Base-by-base conservation (phyloP, 2,888 invertebrate genomes). In the Drosophila multiciliata region DNA sequence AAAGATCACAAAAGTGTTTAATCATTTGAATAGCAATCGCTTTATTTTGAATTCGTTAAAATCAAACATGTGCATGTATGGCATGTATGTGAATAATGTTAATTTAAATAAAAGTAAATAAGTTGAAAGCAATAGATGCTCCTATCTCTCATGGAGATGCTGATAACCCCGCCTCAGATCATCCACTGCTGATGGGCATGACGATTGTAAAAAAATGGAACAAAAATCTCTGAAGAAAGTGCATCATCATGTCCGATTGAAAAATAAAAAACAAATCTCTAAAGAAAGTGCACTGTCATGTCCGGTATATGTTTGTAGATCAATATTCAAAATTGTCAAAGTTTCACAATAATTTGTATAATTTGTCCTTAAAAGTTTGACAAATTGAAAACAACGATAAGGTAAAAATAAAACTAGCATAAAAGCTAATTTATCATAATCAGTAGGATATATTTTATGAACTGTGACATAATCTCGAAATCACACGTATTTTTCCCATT, bases 1-100 rank as follows among this genome's bases (percentile, higher is more conserved):
- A 15, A 20, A 23, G n/a, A 23, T 35, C 35, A 26, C 12, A 35
- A 72, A 84, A 84, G 12, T 66, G 69, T 63, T 85, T 40, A 88
- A 59, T 89, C 73, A 82, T 49, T 76, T 54, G 20, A 80, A 72
- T 80, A 77, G 78, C 45, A 45, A 45, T 45, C 83, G 80, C 59
- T 65, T 62, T 58, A 53, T 32, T 69, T 50, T 49, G 29, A 32
- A 61, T 70, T 50, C 33, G 11, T 54, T 57, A 11, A 48, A 20
- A 12, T 38, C 9, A 32, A 11, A 49, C 42, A 36, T 53, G 12
- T 23, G 11, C 11, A 20, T 45, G 45, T 20, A 20, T 45, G 20
- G 7, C 15, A 45, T 15, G 23, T 15, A 23, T 55, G 12, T 38
- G 17, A 17, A 35, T 45, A 48, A 38, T 52, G 38, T 52, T 45